Percentiles rank a stretch among this genome's conserved stretches.
phyloP scores from a whole-genome alignment of 30 jellyfish, hydroid and myxozoan species.

The Hydractinia symbiolongicarpus region DNA sequence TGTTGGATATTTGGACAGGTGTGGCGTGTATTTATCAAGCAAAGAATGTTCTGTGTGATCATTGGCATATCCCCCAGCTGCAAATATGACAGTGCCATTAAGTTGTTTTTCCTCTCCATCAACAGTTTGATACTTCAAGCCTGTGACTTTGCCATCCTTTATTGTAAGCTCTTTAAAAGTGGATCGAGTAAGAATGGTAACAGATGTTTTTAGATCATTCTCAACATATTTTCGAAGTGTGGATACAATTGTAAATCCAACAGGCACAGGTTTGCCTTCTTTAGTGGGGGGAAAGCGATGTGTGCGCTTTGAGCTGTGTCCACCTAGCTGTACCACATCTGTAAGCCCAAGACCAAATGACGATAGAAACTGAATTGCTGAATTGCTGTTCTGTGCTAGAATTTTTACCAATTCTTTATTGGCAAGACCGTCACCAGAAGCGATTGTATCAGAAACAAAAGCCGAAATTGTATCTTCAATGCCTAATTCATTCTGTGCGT shows the following conservation, averaged over 20 bases:
- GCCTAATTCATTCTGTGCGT: background rate
- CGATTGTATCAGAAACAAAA: constrained; percentile 2
- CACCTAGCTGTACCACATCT: constrained; percentile 16
- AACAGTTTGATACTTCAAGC: background rate
- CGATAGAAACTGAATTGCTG: constrained; percentile 8
- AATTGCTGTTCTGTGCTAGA: background rate
- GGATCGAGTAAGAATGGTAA: constrained; percentile 2
- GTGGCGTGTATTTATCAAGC: constrained; percentile 9
- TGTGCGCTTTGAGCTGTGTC: constrained; percentile 8
- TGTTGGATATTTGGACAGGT: constrained; percentile 2
- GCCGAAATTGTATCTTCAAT: background rate
- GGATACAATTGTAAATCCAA: constrained; percentile 4
- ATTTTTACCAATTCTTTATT: background rate
- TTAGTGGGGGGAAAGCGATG: constrained; percentile 10
- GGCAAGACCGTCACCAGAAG: constrained; percentile 11
- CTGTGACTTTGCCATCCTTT: background rate
- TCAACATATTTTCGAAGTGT: constrained; percentile 9
- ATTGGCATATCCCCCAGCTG: constrained; percentile 10
- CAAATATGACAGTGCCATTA: background rate
- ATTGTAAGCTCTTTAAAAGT: background rate
- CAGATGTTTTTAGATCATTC: background rate
- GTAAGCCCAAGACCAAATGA: constrained; percentile 16
- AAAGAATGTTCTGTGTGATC: constrained; percentile 1
- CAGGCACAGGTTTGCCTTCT: constrained; percentile 17
- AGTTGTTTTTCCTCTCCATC: background rate